Base-by-base conservation (phyloP, 1,140 invertebrate species). In the Palaemon carinicauda region DNA sequence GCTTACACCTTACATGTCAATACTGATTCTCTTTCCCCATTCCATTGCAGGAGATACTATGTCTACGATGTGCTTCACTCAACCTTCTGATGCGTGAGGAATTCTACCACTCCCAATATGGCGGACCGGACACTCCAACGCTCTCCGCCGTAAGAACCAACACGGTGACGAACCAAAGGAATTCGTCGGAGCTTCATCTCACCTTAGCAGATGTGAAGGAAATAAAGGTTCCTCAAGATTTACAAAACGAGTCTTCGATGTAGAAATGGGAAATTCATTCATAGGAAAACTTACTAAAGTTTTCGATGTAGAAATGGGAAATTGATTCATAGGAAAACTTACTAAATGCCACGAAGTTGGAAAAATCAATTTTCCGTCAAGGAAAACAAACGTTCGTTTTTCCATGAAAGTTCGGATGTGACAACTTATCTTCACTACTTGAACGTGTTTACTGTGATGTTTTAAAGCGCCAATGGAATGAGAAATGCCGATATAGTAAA, bases 61-160 rank as follows among this genome's bases (percentile, higher is more conserved):
- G 88, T 33, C 82, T 96, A 91, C 94, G 96, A 27, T 98, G 96
- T 91, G 95, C 95, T 54, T 96, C 96, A 79, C 92, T 98, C 65
- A 97, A 97, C 91, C 94, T 95, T 89, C 96, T 97, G 94, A 97
- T 98, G 96, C 92, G 97, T 5, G 96, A 97, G 90, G 96, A 97
- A 90, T 97, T 97, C 90, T 98, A 97, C 90, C 95, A 97, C 89
- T 96, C 96, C 89, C 96, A 97, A 91, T 97, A 97, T 90, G 83
- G 83, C 1, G 96, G 96, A 12, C 88, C 85, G 1, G 88, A 89
- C 53, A 89, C 88, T 1, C 88, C 88, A 17, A 89, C 83, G 17
- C 85, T 82, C 53, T 87, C 88, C 21, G 80, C 82, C 78, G 82
- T 87, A 29, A 82, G 88, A 53, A 78, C 52, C n/a, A 74, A 77